A percentile compares a stretch with the other conserved stretches of the same genome.
Conservation (phyloP, 1,140 invertebrate genomes). For the Drosophila repletoides region DNA sequence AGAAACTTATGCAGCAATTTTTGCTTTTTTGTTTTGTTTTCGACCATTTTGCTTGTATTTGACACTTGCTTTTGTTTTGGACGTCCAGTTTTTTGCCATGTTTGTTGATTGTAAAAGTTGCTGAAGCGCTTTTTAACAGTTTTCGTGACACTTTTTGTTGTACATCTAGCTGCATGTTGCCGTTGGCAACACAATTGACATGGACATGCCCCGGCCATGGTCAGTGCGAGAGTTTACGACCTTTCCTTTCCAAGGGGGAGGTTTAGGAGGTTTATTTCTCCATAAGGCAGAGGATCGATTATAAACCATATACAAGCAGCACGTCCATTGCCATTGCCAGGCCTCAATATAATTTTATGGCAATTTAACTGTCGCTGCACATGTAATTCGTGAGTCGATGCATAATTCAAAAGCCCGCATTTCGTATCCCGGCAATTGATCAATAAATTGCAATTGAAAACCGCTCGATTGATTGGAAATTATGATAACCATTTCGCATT, state of each 20-base stretch:
- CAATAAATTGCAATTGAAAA: constrained; percentile 55
- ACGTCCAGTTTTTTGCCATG: constrained; percentile 73
- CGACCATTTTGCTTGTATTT: constrained; percentile 46
- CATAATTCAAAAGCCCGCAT: constrained; percentile 18
- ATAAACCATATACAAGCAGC: constrained; percentile 7
- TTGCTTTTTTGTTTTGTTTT: neutral
- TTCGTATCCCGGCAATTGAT: constrained; percentile 28
- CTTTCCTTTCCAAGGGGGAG: neutral
- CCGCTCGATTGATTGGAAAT: constrained; percentile 44
- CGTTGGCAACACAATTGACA: constrained; percentile 31
- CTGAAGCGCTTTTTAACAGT: constrained; percentile 79
- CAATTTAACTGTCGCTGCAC: constrained; percentile 56
- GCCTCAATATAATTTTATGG: constrained; percentile 61
- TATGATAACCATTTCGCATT: constrained; percentile 35
- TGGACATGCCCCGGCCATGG: constrained; percentile 9
- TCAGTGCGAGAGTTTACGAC: neutral
- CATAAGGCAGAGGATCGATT: neutral
- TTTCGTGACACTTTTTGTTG: constrained; percentile 61
- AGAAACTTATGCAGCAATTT: constrained; percentile 65
- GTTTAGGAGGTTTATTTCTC: no score
- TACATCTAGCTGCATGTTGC: constrained; percentile 24
- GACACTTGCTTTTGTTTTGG: constrained; percentile 68
- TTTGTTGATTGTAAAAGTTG: constrained; percentile 78
- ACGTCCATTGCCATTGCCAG: neutral
- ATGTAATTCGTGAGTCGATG: constrained; percentile 4